Evolutionary conservation across 2,888 invertebrate species (phyloP), one percentile per base, ranked within the genome.

Genomic region (Stramonita haemastoma): DNA sequence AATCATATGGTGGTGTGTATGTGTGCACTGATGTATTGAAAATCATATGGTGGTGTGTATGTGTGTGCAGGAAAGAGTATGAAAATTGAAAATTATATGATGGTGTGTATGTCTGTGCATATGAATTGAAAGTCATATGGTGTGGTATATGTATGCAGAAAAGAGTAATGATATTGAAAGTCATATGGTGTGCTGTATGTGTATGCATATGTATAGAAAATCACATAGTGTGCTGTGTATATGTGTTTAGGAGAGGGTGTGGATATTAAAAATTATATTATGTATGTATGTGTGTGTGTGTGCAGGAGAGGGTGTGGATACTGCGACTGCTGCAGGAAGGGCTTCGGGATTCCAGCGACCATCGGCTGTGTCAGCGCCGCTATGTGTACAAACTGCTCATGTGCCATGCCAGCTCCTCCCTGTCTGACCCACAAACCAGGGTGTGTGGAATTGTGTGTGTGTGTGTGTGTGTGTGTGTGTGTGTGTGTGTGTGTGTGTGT

Each of bases 371-470:
- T 34, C 97, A 98, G 90, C 97, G 97, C 94, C 97, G 97, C 0
- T 97, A 97, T 96, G 97, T 97, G 19, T 97, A 98, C 92, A 98
- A 98, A 95, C 97, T 98, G 94, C 96, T 98, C 1, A 97, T 98
- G 95, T 97, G 97, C n/a, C 95, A 94, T 92, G 93, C 94, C 89
- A 92, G 93, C 87, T 95, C 95, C 0, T 89, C 93, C 8, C 89
- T 93, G 81, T 92, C 94, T 83, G 94, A 94, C 83, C 57, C 83
- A 1, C 86, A 90, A 4, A 91, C 92, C 29, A 93, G 94, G 93
- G 94, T 94, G 88, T 83, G 87, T 86, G 8, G 22, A 11, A 11
- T 15, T 60, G 6, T 19, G 60, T 60, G 11, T 57, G 11, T 57
- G 57, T 57, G 57, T 57, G 57, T n/a, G 57, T 57, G 57, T 13